phyloP scores from a whole-genome alignment of 2,797 vertebrate genomes.

The Macropus fuliginosus region DNA sequence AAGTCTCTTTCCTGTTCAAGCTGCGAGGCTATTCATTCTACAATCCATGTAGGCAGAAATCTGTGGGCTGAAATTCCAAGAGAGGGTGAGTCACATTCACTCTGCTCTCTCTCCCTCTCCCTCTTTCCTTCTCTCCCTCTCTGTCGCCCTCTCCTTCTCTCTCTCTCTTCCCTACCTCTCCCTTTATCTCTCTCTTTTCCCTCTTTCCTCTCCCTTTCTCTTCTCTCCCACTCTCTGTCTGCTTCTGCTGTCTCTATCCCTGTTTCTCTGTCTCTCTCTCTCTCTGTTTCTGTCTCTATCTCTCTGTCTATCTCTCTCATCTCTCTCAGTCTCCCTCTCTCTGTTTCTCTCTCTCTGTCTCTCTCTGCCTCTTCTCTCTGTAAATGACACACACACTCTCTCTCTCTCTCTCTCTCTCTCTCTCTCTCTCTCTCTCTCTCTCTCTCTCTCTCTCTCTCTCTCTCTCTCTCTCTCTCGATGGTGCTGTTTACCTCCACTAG shows the following conservation, averaged over 20 bases:
- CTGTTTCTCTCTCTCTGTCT: not conserved
- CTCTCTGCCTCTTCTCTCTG: conserved; percentile 58
- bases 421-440: conserved; percentile 45
- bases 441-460: not conserved
- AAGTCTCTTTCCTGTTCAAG: not conserved
- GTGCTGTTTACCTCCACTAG: conserved; percentile 74
- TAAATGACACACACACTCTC: conserved; percentile 75
- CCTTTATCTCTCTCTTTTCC: conserved; percentile 1
- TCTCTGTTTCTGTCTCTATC: too few species aligned
- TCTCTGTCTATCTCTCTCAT: conserved; percentile 36
- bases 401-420: conserved; percentile 1
- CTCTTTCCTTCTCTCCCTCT: conserved; percentile 51
- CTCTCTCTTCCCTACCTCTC: conserved; percentile 45
- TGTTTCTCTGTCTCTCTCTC: not conserved
- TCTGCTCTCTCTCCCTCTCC: conserved; percentile 53
- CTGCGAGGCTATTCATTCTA: conserved; percentile 39
- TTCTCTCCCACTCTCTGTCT: conserved; percentile 53
- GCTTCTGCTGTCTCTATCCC: conserved; percentile 38
- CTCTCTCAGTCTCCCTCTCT: conserved; percentile 37
- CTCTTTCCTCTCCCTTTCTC: not conserved
- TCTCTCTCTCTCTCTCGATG: conserved; percentile 49
- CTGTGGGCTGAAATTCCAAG: conserved; percentile 61
- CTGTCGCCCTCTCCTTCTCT: conserved; percentile 52
- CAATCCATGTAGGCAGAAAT: conserved; percentile 46
- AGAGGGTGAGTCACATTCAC: not conserved